Base-by-base conservation (phyloP, 1,140 invertebrate genomes). In the Drosophila subobscura region DNA sequence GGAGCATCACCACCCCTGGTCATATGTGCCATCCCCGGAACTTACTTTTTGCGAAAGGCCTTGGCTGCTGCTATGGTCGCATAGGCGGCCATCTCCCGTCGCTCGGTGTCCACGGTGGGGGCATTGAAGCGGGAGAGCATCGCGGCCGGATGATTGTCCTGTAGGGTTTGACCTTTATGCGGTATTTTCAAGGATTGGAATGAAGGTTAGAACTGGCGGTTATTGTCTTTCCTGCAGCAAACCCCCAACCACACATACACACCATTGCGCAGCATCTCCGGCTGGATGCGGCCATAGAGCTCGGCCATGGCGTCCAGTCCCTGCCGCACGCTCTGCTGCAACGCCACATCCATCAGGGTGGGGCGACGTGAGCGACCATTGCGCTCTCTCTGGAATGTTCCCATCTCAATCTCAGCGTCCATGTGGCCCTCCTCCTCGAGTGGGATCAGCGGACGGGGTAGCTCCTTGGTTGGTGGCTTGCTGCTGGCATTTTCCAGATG, bases 41-140 rank as follows among this genome's bases (percentile, higher is more conserved):
- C 90, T 91, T 90, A 92, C 91, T 89, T 91, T 73, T 91, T 84
- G 20, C 79, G 77, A 58, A 92, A 90, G 23, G 86, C 90, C 76
- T 92, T 92, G 53, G 91, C 74, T 22, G 91, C 90, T 53, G 76
- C 70, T 23, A 92, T 72, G 14, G 83, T 88, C 14, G 91, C 91
- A 76, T 89, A 92, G 52, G 91, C 91, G 33, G 91, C 89, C 90
- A 90, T 90, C 56, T 90, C 83, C 41, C 76, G 50, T 3, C 70
- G 57, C 16, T 79, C 73, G 10, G 85, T 74, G 29, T 89, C 91
- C 41, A 56, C 52, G 40, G 68, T 70, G 23, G 91, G 86, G 22
- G 79, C 91, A 74, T 91, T 91, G 57, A 92, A 92, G 59, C 81
- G 77, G 5, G 89, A 79, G 5, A 92, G 70, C 51, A 91, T 58